Evolutionary conservation across 1,140 invertebrate genomes (phyloP).

Genomic region (Solenopsis invicta): DNA sequence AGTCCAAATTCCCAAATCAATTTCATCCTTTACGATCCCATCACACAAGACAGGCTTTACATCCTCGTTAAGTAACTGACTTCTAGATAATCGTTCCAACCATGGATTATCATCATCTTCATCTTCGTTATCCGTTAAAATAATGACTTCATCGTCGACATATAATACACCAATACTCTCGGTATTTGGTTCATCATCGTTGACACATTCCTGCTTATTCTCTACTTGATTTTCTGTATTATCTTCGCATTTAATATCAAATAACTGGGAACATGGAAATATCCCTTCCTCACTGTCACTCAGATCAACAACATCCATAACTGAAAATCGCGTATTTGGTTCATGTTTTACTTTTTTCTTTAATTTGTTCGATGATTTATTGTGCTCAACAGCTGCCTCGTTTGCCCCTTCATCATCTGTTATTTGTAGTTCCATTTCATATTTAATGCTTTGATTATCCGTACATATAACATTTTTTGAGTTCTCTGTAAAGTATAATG

Average conservation of each 20-base stretch:
- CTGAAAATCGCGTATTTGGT: conserved; percentile 68
- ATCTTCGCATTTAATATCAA: conserved; percentile 65
- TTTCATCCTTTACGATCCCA: neutral
- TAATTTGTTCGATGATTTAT: conserved; percentile 63
- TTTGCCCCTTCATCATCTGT: conserved; percentile 54
- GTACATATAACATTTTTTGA: neutral
- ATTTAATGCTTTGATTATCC: neutral
- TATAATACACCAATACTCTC: conserved; percentile 58
- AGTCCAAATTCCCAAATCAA: conserved; percentile 39
- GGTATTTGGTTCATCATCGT: conserved; percentile 33
- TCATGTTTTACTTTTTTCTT: conserved; percentile 57
- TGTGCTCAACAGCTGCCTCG: neutral
- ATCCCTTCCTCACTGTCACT: conserved; percentile 75
- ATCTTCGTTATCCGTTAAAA: conserved; percentile 76
- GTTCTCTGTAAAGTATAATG: neutral
- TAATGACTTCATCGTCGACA: conserved; percentile 71
- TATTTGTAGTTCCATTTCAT: conserved; percentile 55
- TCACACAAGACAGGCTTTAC: neutral
- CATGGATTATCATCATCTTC: conserved; percentile 75
- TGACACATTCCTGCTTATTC: conserved; percentile 54
- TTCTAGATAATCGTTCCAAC: conserved; percentile 67
- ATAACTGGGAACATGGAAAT: conserved; percentile 79
- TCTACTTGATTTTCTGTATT: conserved; percentile 50
- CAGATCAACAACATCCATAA: conserved; percentile 73
- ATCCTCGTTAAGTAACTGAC: conserved; percentile 69